A percentile compares a stretch with the other conserved stretches of the same genome.
Evolutionary conservation across 2,888 invertebrate genomes (phyloP).

Genomic region (Choristoneura rosaceana): DNA sequence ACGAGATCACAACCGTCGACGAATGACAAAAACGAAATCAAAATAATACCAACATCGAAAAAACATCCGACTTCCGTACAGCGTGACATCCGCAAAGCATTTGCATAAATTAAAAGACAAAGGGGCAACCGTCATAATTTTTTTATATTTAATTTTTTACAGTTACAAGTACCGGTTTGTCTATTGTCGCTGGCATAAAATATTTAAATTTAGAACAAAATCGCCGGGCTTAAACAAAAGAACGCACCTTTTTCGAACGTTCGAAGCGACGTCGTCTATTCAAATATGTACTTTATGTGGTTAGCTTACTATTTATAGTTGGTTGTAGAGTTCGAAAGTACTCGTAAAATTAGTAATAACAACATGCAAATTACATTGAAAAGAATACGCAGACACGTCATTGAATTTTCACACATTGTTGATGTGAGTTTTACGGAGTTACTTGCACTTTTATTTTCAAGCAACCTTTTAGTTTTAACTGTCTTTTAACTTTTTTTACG

Average conservation of each 20-base stretch:
- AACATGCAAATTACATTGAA: slow-evolving; percentile 51
- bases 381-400: slow-evolving; percentile 37
- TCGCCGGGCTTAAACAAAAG: slow-evolving; percentile 79
- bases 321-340: slow-evolving; percentile 32
- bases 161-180: slow-evolving; percentile 83
- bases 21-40: slow-evolving; percentile 42
- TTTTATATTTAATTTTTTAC: slow-evolving; percentile 84
- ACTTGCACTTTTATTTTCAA: slow-evolving; percentile 10
- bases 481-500: not conserved
- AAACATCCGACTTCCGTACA: slow-evolving; percentile 55
- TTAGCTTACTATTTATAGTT: slow-evolving; percentile 18
- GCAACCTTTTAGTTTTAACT: not conserved
- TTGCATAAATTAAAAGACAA: slow-evolving; percentile 81
- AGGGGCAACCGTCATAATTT: slow-evolving; percentile 80
- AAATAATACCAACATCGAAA: slow-evolving; percentile 53
- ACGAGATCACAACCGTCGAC: slow-evolving; percentile 22
- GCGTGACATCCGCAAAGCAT: slow-evolving; percentile 70
- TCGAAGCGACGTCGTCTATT: slow-evolving; percentile 28
- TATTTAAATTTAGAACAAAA: slow-evolving; percentile 83
- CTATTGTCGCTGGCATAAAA: slow-evolving; percentile 82
- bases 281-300: slow-evolving; percentile 43
- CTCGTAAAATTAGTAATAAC: slow-evolving; percentile 65
- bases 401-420: slow-evolving; percentile 22
- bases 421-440: slow-evolving; percentile 21
- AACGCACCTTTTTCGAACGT: slow-evolving; percentile 64